Percentiles rank a stretch among this genome's conserved stretches.
Conservation (phyloP, 2,113 vertebrate species). For the Felis catus region F.catus_Fca126_mat1.0 CM031412.1:211437001-211437500, state of each 20-base stretch:
- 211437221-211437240: background rate
- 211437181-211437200: background rate
- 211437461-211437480: background rate
- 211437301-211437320: background rate
- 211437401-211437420: background rate
- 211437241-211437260: background rate
- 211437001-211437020: background rate
- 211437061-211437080: background rate
- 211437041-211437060: conserved; percentile 30
- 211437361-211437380: background rate
- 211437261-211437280: background rate
- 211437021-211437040: conserved; percentile 1
- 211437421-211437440: background rate
- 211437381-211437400: background rate
- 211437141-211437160: background rate
- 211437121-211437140: background rate
- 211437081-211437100: background rate
- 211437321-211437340: background rate
- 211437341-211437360: background rate
- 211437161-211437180: background rate
- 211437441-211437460: background rate
- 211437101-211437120: background rate
- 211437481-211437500: background rate
- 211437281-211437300: background rate
- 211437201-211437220: background rate